These are phyloP conservation scores for Dusona sp. DNA, from an alignment of 2,888 invertebrate species.

Conservation along the genomic window DNA sequence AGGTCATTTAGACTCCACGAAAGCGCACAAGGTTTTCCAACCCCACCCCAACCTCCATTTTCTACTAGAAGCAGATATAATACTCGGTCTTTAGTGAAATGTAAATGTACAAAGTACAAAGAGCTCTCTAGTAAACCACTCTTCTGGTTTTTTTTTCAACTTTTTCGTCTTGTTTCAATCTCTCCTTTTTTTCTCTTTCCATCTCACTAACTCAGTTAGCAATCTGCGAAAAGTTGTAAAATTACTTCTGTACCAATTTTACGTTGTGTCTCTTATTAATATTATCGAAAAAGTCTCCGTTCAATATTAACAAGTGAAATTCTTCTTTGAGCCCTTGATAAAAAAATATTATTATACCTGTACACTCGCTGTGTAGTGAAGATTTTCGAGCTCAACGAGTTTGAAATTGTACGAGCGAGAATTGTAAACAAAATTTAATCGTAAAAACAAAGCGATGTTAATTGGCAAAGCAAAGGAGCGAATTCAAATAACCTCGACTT, in stretches of 20 bases:
- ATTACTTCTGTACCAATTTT: conserved; percentile 54
- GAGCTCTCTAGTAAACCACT: conserved; percentile 39
- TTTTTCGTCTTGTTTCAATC: neutral
- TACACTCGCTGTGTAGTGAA: neutral
- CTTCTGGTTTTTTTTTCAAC: neutral
- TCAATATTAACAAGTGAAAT: neutral
- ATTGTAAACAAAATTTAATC: neutral
- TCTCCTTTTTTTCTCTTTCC: conserved; percentile 14
- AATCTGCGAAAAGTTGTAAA: conserved; percentile 25
- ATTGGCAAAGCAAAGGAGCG: neutral
- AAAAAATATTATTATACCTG: conserved; percentile 44
- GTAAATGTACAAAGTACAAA: conserved; percentile 63
- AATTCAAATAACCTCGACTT: neutral
- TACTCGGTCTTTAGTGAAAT: conserved; percentile 60
- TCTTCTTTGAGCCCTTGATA: conserved; percentile 25
- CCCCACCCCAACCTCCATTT: conserved; percentile 15
- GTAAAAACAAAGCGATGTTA: neutral
- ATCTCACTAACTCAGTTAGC: conserved; percentile 45
- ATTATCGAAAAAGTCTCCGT: conserved; percentile 15
- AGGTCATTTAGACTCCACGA: conserved; percentile 53
- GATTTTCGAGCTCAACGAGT: neutral
- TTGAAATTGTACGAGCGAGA: neutral
- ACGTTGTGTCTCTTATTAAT: conserved; percentile 44
- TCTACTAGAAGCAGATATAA: conserved; percentile 41
- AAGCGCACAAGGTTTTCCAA: conserved; percentile 37